A percentile compares a stretch with the other conserved stretches of the same genome.
Conservation (phyloP, 92 coral and sea anemone genomes). For the Isaurus tuberculatus region DNA sequence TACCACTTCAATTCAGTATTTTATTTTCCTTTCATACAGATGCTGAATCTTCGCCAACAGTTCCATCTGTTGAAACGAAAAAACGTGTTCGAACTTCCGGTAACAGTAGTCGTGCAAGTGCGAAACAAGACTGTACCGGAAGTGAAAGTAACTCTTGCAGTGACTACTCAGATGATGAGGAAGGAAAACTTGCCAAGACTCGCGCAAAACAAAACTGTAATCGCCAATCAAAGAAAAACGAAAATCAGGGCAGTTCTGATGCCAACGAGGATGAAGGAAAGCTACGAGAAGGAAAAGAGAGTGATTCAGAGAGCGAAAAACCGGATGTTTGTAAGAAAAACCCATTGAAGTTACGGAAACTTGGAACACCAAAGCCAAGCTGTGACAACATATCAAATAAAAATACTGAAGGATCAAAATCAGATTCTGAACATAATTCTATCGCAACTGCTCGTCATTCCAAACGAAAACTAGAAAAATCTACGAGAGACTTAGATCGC, state of each 20-base stretch:
- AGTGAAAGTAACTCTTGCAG: conserved; percentile 76
- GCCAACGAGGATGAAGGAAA: conserved; percentile 37
- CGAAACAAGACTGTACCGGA: conserved; percentile 44
- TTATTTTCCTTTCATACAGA: conserved; percentile 51
- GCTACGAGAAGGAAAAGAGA: conserved; percentile 43
- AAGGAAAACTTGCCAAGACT: conserved; percentile 33
- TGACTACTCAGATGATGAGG: conserved; percentile 80
- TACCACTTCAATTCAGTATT: background rate
- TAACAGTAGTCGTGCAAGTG: conserved; percentile 48
- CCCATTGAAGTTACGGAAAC: conserved; percentile 30
- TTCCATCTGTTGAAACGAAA: conserved; percentile 61
- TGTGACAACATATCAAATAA: conserved; percentile 19
- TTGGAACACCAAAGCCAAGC: conserved; percentile 5
- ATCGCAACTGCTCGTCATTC: conserved; percentile 27
- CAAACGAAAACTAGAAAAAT: conserved; percentile 30
- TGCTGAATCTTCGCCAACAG: conserved; percentile 69
- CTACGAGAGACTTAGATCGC: conserved; percentile 24
- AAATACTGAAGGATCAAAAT: conserved; percentile 32
- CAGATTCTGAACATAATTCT: conserved; percentile 30
- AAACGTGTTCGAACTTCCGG: conserved; percentile 63
- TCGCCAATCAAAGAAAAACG: conserved; percentile 25
- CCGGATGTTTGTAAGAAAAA: conserved; percentile 44
- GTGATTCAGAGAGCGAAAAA: conserved; percentile 56
- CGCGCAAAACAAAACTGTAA: conserved; percentile 19
- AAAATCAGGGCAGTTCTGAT: conserved; percentile 41